Conservation (phyloP, 2,888 invertebrate genomes). For the Acronicta psi region DNA sequence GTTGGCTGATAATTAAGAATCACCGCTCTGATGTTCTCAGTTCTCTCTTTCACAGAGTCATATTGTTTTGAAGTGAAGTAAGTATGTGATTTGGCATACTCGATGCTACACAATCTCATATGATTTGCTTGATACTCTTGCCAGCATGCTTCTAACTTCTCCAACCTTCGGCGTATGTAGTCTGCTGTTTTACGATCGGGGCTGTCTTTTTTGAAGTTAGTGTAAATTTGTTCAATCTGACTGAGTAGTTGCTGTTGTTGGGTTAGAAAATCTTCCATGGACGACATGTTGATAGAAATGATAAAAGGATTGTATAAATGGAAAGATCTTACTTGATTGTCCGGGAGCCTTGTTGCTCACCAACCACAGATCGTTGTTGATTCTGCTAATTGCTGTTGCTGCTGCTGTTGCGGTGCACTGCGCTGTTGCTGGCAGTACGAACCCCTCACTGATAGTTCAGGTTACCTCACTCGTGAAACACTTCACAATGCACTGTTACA, state of each 20-base stretch:
- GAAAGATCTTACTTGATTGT: slow-evolving; percentile 7
- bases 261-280: not conserved
- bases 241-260: slow-evolving; percentile 3
- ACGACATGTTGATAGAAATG: slow-evolving; percentile 4
- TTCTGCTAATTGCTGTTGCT: slow-evolving; percentile 1
- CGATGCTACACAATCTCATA: slow-evolving; percentile 2
- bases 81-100: slow-evolving; percentile 5
- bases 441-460: slow-evolving; percentile 4
- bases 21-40: not conserved
- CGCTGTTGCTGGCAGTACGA: not conserved
- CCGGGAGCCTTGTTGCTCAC: slow-evolving; percentile 5
- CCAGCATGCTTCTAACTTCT: slow-evolving; percentile 11
- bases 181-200: slow-evolving; percentile 5
- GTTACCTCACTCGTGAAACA: slow-evolving; percentile 1
- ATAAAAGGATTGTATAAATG: not conserved
- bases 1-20: slow-evolving; percentile 1
- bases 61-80: slow-evolving; percentile 4
- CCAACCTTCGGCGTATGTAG: slow-evolving; percentile 4
- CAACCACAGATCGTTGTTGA: slow-evolving; percentile 1
- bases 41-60: not conserved
- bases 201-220: slow-evolving; percentile 2
- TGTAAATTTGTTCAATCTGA: slow-evolving; percentile 6
- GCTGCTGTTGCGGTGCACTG: not conserved
- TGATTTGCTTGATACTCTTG: slow-evolving; percentile 15
- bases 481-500: not conserved